Base-by-base conservation (phyloP, 2,113 vertebrate genomes). In the Scomber scombrus region DNA sequence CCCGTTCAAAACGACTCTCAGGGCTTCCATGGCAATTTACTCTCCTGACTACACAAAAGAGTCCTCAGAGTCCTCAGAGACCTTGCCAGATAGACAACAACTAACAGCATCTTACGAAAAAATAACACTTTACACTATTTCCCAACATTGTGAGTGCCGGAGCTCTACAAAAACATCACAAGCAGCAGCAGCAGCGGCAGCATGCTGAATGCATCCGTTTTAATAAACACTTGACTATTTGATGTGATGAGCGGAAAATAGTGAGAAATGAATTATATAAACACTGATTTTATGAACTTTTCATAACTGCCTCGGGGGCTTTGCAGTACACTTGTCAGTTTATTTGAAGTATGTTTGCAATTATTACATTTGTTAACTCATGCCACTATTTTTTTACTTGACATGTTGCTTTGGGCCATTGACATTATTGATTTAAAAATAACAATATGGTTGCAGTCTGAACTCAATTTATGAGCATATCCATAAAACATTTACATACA, bases 341-440 rank as follows among this genome's bases (percentile, higher is more conserved):
- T 87, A 91, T 91, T 91, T 93, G 93, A 94, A 89, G 80, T 88
- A 92, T 91, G 86, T 89, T 89, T 90, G 86, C 89, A 94, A 93
- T 94, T 93, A 93, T 90, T 91, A 72, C 84, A 93, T 93, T 91
- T 93, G 85, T 91, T 89, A 93, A 90, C 88, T 90, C 78, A 75
- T 77, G 82, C 80, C 87, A 84, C 85, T 69, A 43, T 91, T 93
- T 89, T 64, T 89, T 81, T 78, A 89, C 82, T 89, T 85, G 88
- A 90, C 86, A 91, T 47, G 73, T 82, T 86, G 91, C 91, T 89
- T 61, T 66, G 63, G 91, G 93, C 90, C 78, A 88, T 91, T 90
- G 89, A 86, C 91, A 79, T 90, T 91, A 92, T 93, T 88, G 90
- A 93, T 93, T 92, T 83, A 81, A 90, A 93, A 91, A 90, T 90